Base-by-base conservation (phyloP, 2,113 vertebrate genomes). In the Lamprologus speciosus region DNA sequence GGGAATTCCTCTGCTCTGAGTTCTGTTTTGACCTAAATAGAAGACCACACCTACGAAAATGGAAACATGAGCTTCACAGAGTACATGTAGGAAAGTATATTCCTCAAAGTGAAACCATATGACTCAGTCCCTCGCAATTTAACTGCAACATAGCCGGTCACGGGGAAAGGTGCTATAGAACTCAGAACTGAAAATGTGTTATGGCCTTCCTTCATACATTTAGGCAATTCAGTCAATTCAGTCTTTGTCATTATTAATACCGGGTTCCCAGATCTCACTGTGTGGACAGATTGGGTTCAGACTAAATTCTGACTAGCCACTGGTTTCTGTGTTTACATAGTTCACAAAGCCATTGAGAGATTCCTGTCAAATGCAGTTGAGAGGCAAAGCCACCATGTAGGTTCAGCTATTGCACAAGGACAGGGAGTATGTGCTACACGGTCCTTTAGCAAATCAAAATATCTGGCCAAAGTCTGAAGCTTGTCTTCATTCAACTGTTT, bases 51-150 rank as follows among this genome's bases (percentile, higher is more conserved):
- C 95, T 94, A 95, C 90, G 6, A 87, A 87, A 94, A 92, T 93
- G 90, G 93, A 95, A 95, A 96, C 92, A 90, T 90, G 95, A 96
- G 95, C 95, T 94, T 94, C 91, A 87, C 90, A 91, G 91, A 86
- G 87, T 84, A 84, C 93, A 92, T 93, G 92, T 90, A 93, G 93
- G 84, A 95, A 94, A 95, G 92, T 93, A 89, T 95, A 93, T 92
- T 94, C 87, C 89, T 90, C 92, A 95, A 96, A 97, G 95, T 95
- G 92, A 95, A 96, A 96, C 95, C 96, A 96, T 96, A 95, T 96
- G 96, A 95, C 88, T 92, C 91, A 81, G 51, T 92, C 58, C 81
- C 79, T 47, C 4, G 28, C 89, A 73, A 51, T 87, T 88, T 50
- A 60, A 83, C 83, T 84, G 37, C 65, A 90, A 80, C 81, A 78